Evolutionary conservation across 1,140 invertebrate genomes (phyloP).

Genomic region (Augochlora pura): DNA sequence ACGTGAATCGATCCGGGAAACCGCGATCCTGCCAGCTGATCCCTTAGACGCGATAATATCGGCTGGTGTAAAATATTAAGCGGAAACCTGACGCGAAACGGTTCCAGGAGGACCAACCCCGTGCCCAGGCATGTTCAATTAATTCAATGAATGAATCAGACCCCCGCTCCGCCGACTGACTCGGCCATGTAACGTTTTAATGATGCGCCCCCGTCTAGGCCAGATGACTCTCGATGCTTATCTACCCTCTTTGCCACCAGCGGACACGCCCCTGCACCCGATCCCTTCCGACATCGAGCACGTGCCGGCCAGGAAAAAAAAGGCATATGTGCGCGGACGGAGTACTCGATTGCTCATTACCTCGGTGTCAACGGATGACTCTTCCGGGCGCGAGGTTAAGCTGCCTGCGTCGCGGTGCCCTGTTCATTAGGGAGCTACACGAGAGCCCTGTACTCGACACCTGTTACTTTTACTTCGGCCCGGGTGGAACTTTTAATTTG

Average conservation of each 20-base stretch:
- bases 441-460: neutral
- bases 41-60: neutral
- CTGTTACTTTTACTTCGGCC: neutral
- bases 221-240: constrained; percentile 79
- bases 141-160: constrained; percentile 75
- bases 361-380: constrained; percentile 33
- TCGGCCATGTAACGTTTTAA: constrained; percentile 73
- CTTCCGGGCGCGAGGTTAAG: constrained; percentile 25
- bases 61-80: constrained; percentile 5
- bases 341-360: constrained; percentile 67
- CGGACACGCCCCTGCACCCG: constrained; percentile 65
- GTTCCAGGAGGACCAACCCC: constrained; percentile 52
- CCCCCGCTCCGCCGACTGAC: constrained; percentile 42
- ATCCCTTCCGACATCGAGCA: constrained; percentile 66
- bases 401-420: neutral
- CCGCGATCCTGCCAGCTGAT: neutral
- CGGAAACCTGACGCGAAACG: constrained; percentile 27
- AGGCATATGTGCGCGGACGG: constrained; percentile 72
- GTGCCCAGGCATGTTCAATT: constrained; percentile 71
- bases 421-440: neutral
- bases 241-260: constrained; percentile 76
- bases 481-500: neutral
- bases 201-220: constrained; percentile 69
- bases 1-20: no score
- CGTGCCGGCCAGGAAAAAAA: constrained; percentile 69